Percentiles rank a stretch among this genome's conserved stretches.
Conservation (phyloP, 2,888 invertebrate species). For the Phyto melanocephala region DNA sequence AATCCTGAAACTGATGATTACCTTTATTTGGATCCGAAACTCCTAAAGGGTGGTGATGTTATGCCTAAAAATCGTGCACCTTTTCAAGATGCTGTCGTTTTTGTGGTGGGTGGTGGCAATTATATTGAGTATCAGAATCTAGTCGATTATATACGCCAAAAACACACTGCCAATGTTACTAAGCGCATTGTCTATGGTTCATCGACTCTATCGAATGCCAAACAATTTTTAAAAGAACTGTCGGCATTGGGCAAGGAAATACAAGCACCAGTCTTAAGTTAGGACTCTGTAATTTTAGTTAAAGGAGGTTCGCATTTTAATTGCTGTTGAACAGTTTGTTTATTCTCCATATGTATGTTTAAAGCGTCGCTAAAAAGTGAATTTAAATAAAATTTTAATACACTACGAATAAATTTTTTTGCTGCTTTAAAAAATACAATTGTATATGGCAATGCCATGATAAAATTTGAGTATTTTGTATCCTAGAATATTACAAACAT, state of each 20-base stretch:
- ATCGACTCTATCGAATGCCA: constrained; percentile 95
- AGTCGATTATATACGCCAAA: constrained; percentile 95
- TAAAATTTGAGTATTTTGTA: too few species aligned
- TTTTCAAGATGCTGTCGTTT: constrained; percentile 93
- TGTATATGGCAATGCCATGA: neutral
- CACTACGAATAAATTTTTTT: neutral
- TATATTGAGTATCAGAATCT: constrained; percentile 99
- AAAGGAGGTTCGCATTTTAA: constrained; percentile 57
- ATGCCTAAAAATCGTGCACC: constrained; percentile 83
- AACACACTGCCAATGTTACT: constrained; percentile 83
- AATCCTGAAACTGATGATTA: constrained; percentile 91
- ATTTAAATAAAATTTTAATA: neutral
- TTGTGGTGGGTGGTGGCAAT: constrained; percentile 96
- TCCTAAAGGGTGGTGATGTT: constrained; percentile 86
- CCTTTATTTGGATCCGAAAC: constrained; percentile 96
- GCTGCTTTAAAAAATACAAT: too few species aligned
- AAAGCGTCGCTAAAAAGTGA: neutral
- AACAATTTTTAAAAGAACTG: constrained; percentile 95
- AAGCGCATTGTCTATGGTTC: constrained; percentile 96
- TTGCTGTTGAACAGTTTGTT: constrained; percentile 65
- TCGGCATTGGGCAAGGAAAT: constrained; percentile 88
- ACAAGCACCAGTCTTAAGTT: constrained; percentile 75
- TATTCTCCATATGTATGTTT: too few species aligned
- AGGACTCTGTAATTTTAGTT: constrained; percentile 67
- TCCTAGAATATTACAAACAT: too few species aligned